Percentiles rank a stretch among this genome's conserved stretches.
Evolutionary conservation across 2,113 vertebrate genomes (phyloP).

Genomic region (Epinephelus cyanopodus): DNA sequence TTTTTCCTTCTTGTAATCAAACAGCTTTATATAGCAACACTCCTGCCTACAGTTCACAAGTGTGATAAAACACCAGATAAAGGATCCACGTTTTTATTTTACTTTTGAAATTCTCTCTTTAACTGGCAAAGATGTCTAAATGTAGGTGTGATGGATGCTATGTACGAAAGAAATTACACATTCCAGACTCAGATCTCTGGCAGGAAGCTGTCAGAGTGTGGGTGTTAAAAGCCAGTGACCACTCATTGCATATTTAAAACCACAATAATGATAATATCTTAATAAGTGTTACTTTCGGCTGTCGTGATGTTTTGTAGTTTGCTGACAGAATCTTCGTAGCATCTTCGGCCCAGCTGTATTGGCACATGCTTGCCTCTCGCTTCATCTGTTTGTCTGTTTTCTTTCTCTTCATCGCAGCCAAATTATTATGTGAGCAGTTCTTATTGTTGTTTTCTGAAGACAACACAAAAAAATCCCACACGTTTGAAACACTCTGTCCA

Average conservation of each 20-base stretch:
- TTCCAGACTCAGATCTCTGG: slow-evolving; percentile 12
- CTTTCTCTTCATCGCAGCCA: slow-evolving; percentile 48
- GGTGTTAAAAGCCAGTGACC: slow-evolving; percentile 26
- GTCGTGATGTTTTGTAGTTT: neutral
- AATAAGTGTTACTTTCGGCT: neutral
- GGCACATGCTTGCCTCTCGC: slow-evolving; percentile 11
- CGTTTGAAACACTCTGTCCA: slow-evolving; percentile 34
- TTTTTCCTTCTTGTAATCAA: neutral
- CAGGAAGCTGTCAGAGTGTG: slow-evolving; percentile 40
- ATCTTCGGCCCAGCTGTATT: slow-evolving; percentile 3
- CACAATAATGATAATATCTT: neutral
- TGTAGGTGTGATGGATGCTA: slow-evolving; percentile 20
- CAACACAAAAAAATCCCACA: slow-evolving; percentile 70
- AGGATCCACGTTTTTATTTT: neutral
- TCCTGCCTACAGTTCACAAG: neutral
- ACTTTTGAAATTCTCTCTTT: neutral
- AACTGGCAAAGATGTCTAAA: neutral
- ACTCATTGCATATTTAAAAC: slow-evolving; percentile 25
- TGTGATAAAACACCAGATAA: neutral
- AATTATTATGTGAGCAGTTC: slow-evolving; percentile 58
- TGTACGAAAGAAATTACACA: neutral
- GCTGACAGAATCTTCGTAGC: neutral
- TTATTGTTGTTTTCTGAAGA: slow-evolving; percentile 59
- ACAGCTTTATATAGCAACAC: neutral
- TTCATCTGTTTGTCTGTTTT: slow-evolving; percentile 20